phyloP scores from a whole-genome alignment of 2,113 vertebrate species.

The Notarius lentiginosus region DNA sequence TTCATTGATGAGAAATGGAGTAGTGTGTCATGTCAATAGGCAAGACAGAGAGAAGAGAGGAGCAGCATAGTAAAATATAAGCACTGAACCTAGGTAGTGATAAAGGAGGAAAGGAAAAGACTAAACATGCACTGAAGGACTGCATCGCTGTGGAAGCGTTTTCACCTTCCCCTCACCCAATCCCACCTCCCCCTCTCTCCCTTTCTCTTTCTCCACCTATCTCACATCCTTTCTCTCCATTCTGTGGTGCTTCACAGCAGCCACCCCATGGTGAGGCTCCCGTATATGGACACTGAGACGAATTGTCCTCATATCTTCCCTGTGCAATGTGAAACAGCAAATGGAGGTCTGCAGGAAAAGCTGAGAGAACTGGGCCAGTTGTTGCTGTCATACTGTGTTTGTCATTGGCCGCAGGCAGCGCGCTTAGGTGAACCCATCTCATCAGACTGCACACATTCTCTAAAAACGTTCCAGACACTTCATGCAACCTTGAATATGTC shows the following conservation, averaged over 20 bases:
- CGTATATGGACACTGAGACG: constrained; percentile 1
- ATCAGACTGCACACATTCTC: constrained; percentile 27
- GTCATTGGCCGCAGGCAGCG: constrained; percentile 11
- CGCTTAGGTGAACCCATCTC: constrained; percentile 47
- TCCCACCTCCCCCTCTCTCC: constrained; percentile 18
- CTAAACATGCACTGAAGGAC: constrained; percentile 48
- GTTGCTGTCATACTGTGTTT: constrained; percentile 42
- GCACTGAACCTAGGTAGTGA: constrained; percentile 63
- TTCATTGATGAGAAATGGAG: constrained; percentile 69
- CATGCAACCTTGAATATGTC: not conserved
- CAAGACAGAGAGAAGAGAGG: constrained; percentile 53
- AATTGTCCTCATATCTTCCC: constrained; percentile 13
- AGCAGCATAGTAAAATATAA: constrained; percentile 55
- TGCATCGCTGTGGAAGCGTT: constrained; percentile 57
- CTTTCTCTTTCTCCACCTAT: constrained; percentile 28
- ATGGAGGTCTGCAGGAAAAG: constrained; percentile 37
- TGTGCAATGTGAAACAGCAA: constrained; percentile 15
- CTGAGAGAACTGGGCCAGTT: constrained; percentile 35
- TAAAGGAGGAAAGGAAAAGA: constrained; percentile 47
- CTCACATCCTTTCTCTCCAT: constrained; percentile 12
- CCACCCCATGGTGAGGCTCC: constrained; percentile 20
- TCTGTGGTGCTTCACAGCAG: constrained; percentile 31
- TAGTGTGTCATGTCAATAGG: constrained; percentile 50
- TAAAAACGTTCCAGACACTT: constrained; percentile 18
- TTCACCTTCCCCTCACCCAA: constrained; percentile 62